Evolutionary conservation across 2,888 invertebrate genomes (phyloP), one percentile per base, ranked within the genome.

Genomic region (Venusia cambrica): DNA sequence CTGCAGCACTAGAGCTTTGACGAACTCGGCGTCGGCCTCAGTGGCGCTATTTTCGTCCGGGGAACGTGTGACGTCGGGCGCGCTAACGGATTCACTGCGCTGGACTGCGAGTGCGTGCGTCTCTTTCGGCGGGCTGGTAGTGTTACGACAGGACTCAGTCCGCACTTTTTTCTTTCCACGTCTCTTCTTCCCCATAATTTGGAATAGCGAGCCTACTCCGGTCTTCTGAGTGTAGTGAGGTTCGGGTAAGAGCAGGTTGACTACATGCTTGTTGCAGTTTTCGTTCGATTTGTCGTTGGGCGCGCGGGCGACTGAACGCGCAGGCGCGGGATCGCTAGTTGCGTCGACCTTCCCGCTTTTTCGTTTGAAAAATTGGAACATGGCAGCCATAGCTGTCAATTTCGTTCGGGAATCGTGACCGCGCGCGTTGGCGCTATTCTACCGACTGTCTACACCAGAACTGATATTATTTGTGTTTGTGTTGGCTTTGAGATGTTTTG

Each of bases 311-410:
- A 75, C 74, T 71, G 78, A 51, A 19, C 51, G 54, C 31, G 49
- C 53, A 51, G 29, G 73, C 75, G 79, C 62, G 33, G 48, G 51
- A 49, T 51, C 58, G 60, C 74, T 76, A 45, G 51, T 6, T 26
- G 72, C 56, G 46, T 79, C 77, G 73, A 64, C 70, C 69, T 83
- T 84, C 71, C 74, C 78, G 75, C 73, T 64, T 71, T 73, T 83
- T 55, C 76, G 70, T 68, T 84, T 85, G 67, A 87, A 85, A 71
- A 87, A 83, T 55, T 73, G 80, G 62, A 87, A 87, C 85, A 87
- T 87, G 59, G 46, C 51, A 57, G 54, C 60, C 85, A 87, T 87
- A 59, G 46, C 51, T 57, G 54, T 61, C 57, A 57, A 43, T 37
- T 41, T 46, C 59, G 62, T 59, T 54, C 58, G 45, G 53, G 48